These are phyloP conservation scores for Melinaea marsaeus DNA, from an alignment of 2,888 invertebrate genomes.

Conservation along the genomic window DNA sequence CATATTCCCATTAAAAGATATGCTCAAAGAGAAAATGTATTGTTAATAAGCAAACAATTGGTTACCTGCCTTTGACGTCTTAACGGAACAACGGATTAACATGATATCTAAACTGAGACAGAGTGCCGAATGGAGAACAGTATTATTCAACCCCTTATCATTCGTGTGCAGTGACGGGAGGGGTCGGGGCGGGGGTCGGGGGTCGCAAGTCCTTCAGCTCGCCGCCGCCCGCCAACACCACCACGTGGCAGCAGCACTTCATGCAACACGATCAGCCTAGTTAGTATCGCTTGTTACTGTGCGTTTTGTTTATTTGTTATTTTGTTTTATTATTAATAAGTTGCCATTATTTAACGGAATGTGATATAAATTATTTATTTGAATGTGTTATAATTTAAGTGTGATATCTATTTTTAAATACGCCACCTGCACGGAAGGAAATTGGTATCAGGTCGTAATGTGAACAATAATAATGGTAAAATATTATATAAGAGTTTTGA, in stretches of 20 bases:
- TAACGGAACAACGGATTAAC: too few relatives aligned
- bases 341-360: slow-evolving; percentile 7
- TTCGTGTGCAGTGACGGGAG: slow-evolving; percentile 38
- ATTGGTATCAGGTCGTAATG: not conserved
- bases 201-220: slow-evolving; percentile 83
- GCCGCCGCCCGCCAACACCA: slow-evolving; percentile 77
- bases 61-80: too few relatives aligned
- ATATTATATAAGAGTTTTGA: not conserved
- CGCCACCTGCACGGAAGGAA: not conserved
- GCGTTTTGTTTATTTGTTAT: not conserved
- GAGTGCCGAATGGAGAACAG: too few relatives aligned
- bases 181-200: slow-evolving; percentile 74
- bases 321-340: slow-evolving; percentile 6
- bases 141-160: not conserved
- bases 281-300: slow-evolving; percentile 42
- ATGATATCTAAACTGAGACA: too few relatives aligned
- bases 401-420: not conserved
- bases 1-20: slow-evolving; percentile 56
- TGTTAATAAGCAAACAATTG: too few relatives aligned
- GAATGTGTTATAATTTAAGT: not conserved
- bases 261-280: slow-evolving; percentile 72
- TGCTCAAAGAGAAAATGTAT: too few relatives aligned
- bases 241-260: slow-evolving; percentile 90
- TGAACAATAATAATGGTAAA: not conserved
- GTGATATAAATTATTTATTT: not conserved